Conservation (phyloP, 1,140 invertebrate species). For the Cylas formicarius region DNA sequence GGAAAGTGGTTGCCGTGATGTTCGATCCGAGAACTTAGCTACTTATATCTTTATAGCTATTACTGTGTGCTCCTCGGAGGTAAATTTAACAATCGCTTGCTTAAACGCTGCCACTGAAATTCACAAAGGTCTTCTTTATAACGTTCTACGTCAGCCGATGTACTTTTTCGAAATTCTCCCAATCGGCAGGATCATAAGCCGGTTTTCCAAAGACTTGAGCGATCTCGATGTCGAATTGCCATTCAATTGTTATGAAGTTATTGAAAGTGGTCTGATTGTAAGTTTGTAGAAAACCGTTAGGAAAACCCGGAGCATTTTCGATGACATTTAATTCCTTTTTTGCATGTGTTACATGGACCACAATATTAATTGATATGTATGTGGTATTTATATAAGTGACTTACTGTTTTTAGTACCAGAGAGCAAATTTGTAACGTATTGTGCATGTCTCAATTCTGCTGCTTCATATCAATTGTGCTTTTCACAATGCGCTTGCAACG, state of each 20-base stretch:
- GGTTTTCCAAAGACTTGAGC: constrained; percentile 67
- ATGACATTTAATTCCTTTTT: background rate
- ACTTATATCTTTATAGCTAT: constrained; percentile 45
- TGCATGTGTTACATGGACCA: background rate
- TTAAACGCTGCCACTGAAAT: constrained; percentile 53
- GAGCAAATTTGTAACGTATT: no score
- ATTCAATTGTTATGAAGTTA: constrained; percentile 40
- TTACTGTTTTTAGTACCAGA: no score
- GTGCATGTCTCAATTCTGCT: no score
- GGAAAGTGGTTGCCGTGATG: no score
- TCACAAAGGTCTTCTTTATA: constrained; percentile 53
- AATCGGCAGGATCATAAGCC: constrained; percentile 62
- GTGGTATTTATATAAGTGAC: no score
- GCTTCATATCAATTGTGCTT: no score
- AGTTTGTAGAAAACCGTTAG: no score
- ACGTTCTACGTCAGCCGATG: constrained; percentile 58
- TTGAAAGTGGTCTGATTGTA: constrained; percentile 40
- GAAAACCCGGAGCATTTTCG: background rate
- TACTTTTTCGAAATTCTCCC: constrained; percentile 72
- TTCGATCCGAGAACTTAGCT: no score
- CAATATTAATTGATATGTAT: no score
- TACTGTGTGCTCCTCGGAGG: constrained; percentile 46
- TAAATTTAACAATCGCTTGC: constrained; percentile 53
- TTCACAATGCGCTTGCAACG: no score
- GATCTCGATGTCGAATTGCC: constrained; percentile 52